Evolutionary conservation across 2,113 vertebrate species (phyloP).

Genomic region (Pavo muticus): DNA sequence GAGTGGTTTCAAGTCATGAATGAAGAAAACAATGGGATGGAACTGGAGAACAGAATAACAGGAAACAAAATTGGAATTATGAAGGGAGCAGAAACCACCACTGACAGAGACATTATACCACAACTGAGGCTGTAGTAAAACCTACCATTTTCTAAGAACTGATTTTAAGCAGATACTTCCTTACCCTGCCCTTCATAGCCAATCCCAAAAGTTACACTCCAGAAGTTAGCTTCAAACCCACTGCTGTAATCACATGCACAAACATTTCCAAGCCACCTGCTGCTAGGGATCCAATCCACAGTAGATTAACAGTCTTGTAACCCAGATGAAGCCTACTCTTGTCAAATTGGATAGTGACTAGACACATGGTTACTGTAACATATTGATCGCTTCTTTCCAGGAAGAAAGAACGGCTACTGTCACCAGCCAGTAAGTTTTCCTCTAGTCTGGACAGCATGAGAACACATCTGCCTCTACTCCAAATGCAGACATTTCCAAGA

Average conservation of each 20-base stretch:
- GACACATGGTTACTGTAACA: not conserved
- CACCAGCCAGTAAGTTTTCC: not conserved
- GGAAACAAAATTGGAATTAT: not conserved
- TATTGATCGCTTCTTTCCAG: not conserved
- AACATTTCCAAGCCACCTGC: not conserved
- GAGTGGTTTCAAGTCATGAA: not conserved
- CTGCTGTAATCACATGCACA: not conserved
- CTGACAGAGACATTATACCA: not conserved
- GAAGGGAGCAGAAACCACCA: not conserved
- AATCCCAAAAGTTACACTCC: not conserved
- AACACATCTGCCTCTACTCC: not conserved
- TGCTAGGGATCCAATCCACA: not conserved
- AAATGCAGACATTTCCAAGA: not conserved
- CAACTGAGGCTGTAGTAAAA: not conserved
- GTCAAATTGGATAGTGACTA: not conserved
- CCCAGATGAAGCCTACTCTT: not conserved
- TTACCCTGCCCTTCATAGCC: not conserved
- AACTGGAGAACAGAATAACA: not conserved
- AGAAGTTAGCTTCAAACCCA: not conserved
- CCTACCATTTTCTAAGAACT: not conserved
- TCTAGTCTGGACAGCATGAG: not conserved
- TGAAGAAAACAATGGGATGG: not conserved
- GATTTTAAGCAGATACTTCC: not conserved
- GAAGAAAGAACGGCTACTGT: not conserved
- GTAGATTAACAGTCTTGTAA: not conserved